Percentiles rank a stretch among this genome's conserved stretches.
Conservation (phyloP, 1,140 invertebrate species). For the Achatina immaculata region DNA sequence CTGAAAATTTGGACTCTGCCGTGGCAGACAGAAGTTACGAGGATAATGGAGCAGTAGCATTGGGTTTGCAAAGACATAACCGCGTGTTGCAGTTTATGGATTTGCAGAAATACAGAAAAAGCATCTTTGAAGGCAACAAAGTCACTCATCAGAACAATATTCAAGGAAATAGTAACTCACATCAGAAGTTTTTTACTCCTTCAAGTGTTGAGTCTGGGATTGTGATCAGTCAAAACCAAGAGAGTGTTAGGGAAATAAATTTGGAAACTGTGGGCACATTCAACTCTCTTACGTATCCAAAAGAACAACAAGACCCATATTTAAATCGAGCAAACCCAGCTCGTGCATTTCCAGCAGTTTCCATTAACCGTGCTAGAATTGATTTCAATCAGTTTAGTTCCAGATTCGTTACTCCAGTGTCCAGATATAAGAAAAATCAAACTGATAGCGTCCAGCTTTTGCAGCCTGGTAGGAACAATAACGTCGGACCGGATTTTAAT, state of each 20-base stretch:
- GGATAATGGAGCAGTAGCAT: too few species aligned
- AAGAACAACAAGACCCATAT: not conserved
- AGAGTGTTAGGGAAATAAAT: not conserved
- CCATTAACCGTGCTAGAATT: too few species aligned
- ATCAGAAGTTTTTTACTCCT: too few species aligned
- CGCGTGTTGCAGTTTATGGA: conserved; percentile 22
- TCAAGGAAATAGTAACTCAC: too few species aligned
- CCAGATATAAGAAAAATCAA: not conserved
- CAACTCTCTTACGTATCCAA: not conserved
- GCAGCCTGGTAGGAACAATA: not conserved
- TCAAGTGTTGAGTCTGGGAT: too few species aligned
- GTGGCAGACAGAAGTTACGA: not conserved
- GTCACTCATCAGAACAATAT: not conserved
- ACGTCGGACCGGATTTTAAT: not conserved
- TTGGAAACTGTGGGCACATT: not conserved
- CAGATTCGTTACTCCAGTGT: not conserved
- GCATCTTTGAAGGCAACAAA: not conserved
- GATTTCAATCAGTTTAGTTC: not conserved
- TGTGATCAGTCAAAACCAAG: not conserved
- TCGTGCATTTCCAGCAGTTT: not conserved
- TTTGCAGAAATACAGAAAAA: not conserved
- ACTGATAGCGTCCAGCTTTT: not conserved
- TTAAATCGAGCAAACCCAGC: not conserved
- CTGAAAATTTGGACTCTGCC: not conserved
- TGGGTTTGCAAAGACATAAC: not conserved